Percentiles rank a stretch among this genome's conserved stretches.
phyloP scores from a whole-genome alignment of 2,113 vertebrate species.

The Oostethus manadensis region DNA sequence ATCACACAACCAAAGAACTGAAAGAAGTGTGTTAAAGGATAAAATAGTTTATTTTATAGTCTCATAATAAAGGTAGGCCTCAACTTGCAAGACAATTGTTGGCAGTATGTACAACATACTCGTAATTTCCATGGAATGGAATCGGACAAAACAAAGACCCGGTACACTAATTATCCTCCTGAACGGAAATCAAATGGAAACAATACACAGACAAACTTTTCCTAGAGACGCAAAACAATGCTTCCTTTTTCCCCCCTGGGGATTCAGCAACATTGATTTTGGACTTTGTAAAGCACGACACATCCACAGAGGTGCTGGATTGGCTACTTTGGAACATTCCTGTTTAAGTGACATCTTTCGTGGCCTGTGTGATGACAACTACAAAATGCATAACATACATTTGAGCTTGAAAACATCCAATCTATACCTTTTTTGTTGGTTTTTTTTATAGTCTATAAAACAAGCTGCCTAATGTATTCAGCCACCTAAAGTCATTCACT shows the following conservation, averaged over 20 bases:
- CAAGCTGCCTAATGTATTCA: conserved; percentile 61
- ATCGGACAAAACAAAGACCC: conserved; percentile 78
- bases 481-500: conserved; percentile 71
- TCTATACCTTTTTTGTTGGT: conserved; percentile 33
- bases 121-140: conserved; percentile 92
- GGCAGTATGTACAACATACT: conserved; percentile 99
- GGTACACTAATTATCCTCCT: conserved; percentile 73
- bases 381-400: conserved; percentile 69
- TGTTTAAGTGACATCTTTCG: conserved; percentile 57
- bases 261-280: conserved; percentile 63
- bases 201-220: conserved; percentile 71
- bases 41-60: conserved; percentile 99
- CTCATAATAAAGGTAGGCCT: conserved; percentile 98
- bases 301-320: conserved; percentile 46
- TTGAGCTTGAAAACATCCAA: conserved; percentile 67
- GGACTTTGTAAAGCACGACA: conserved; percentile 69
- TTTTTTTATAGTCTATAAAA: conserved; percentile 57
- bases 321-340: conserved; percentile 60
- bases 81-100: conserved; percentile 96
- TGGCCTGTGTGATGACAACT: conserved; percentile 61
- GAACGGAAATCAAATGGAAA: conserved; percentile 66
- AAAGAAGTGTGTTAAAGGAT: conserved; percentile 73
- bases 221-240: conserved; percentile 59
- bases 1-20: conserved; percentile 3
- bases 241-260: conserved; percentile 37